Evolutionary conservation across 1,140 invertebrate genomes (phyloP).

Genomic region (Wasmannia auropunctata): DNA sequence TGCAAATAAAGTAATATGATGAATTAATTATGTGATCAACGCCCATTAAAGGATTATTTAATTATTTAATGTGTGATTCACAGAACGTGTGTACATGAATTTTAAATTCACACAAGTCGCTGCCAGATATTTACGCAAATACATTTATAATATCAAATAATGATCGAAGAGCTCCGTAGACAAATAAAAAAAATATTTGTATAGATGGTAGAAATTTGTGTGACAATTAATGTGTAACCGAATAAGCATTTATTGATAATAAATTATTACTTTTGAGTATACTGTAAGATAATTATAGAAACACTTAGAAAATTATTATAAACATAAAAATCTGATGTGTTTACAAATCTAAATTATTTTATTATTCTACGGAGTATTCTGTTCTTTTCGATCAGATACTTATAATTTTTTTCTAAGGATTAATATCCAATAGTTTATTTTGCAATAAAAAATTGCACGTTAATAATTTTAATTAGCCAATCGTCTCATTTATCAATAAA

Average conservation of each 20-base stretch:
- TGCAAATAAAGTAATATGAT: neutral
- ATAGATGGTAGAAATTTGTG: neutral
- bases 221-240: neutral
- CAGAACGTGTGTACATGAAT: neutral
- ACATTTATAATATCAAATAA: slow-evolving; percentile 21
- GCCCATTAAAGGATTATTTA: neutral
- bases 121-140: slow-evolving; percentile 4
- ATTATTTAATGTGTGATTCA: neutral
- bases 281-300: no score
- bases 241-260: neutral
- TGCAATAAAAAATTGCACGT: neutral
- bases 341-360: neutral
- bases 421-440: neutral
- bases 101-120: neutral
- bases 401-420: neutral
- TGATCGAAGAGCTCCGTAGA: slow-evolving; percentile 22
- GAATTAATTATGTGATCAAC: neutral
- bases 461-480: neutral
- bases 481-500: neutral
- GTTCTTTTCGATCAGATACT: neutral
- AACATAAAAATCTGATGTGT: neutral
- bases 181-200: neutral
- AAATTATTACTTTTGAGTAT: neutral
- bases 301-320: neutral
- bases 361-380: neutral